These are phyloP conservation scores for Callinectes sapidus DNA, from an alignment of 2,888 invertebrate species.

Conservation along the genomic window DNA sequence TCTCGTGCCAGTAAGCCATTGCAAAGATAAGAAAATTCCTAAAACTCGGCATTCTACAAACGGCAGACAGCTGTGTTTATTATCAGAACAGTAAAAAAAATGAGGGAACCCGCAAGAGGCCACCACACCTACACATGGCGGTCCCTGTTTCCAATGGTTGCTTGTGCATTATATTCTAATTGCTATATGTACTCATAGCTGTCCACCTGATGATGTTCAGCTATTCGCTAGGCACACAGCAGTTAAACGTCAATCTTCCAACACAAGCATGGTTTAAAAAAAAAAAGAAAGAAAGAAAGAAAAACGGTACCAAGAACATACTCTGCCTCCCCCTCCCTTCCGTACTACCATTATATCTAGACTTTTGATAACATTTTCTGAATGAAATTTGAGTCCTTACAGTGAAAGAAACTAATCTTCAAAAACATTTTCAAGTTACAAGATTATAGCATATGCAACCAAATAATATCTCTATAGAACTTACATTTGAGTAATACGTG, in stretches of 20 bases:
- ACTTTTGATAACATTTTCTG: too few relatives aligned
- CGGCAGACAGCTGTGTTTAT: neutral
- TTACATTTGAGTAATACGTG: neutral
- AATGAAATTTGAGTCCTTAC: neutral
- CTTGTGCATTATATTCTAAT: neutral
- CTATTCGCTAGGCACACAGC: neutral
- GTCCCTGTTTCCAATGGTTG: neutral
- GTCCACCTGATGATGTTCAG: neutral
- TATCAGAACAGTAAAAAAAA: too few relatives aligned
- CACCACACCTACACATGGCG: too few relatives aligned
- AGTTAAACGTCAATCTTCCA: neutral
- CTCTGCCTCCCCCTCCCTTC: too few relatives aligned
- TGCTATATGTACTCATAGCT: neutral
- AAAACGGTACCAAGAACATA: neutral
- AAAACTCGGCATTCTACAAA: neutral
- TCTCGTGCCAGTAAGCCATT: neutral
- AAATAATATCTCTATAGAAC: neutral
- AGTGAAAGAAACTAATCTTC: neutral
- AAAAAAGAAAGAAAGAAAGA: neutral
- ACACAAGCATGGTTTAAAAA: neutral
- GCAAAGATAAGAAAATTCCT: neutral
- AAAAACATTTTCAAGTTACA: neutral
- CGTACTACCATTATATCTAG: too few relatives aligned
- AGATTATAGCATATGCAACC: neutral
- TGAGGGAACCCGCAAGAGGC: too few relatives aligned